Base-by-base conservation (phyloP, 2,888 invertebrate genomes). In the Thyatira batis region DNA sequence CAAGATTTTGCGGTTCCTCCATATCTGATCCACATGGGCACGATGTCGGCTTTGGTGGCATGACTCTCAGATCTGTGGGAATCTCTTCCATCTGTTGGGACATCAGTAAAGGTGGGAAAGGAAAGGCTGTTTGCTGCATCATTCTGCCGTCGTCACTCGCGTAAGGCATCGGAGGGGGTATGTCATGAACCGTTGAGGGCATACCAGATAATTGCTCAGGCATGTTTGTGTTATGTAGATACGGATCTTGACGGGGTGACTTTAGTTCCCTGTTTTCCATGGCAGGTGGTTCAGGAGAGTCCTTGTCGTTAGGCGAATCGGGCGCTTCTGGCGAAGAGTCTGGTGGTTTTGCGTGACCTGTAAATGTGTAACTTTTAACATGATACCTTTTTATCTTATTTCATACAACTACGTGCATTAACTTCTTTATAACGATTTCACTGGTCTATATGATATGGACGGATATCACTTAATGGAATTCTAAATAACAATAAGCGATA, bases 251-350 rank as follows among this genome's bases (percentile, higher is more conserved):
- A n/a, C 78, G 83, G 1, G 85, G 85, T 21, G 88, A 85, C 60
- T 86, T 86, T 0, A 85, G 60, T 21, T 87, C 88, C 28, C 81
- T 74, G 49, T 78, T 83, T n/a, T 91, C 89, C 33, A 78, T 49
- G 0, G 71, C 69, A 0, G 72, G 70, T 3, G 87, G 87, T 52
- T 90, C 92, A 0, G 90, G 87, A 0, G 89, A 87, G 8, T 85
- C 87, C 63, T 89, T 89, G 3, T 84, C 89, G 2, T 81, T 80
- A 20, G 90, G 87, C 0, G 92, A 92, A 39, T 88, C 87, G 0
- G 84, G 77, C 0, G 84, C 85, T 64, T 90, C 89, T 9, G 92
- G 89, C 5, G 92, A 90, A 1, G 91, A 90, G 53, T 90, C 89
- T 3, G 87, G 83, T 20, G 87, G 90, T 65, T 92, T 92, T 0